Evolutionary conservation across 1,140 invertebrate species (phyloP).

Genomic region (Lycorma delicatula): DNA sequence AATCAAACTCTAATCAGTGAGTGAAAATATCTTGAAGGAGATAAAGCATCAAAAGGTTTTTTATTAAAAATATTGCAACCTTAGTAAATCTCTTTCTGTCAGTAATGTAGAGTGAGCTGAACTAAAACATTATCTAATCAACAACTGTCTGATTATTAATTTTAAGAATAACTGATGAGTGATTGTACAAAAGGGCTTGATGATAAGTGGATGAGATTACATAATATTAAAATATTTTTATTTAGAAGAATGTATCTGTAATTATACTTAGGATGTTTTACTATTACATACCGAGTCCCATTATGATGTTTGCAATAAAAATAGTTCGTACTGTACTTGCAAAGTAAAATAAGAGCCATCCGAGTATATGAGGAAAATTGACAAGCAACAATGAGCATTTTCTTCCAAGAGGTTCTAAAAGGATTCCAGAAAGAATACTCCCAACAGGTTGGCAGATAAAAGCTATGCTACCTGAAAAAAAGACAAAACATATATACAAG

Average conservation of each 20-base stretch:
- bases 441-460: conserved; percentile 29
- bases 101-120: no score
- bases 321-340: conserved; percentile 14
- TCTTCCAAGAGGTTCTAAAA: conserved; percentile 26
- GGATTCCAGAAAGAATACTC: conserved; percentile 26
- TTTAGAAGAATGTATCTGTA: background rate
- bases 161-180: no score
- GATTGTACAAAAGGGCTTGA: no score
- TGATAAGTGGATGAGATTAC: no score
- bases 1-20: no score
- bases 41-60: no score
- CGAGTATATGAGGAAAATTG: conserved; percentile 28
- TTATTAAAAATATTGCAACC: no score
- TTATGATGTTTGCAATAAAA: conserved; percentile 19
- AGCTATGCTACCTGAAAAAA: conserved; percentile 30
- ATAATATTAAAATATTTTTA: background rate
- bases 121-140: no score
- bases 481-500: no score
- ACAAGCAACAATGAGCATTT: conserved; percentile 32
- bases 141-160: no score
- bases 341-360: conserved; percentile 26
- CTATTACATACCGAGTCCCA: conserved; percentile 21
- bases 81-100: no score
- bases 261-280: background rate
- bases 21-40: no score